Base-by-base conservation (phyloP, 2,113 vertebrate genomes). In the Terrapene triunguis region DNA sequence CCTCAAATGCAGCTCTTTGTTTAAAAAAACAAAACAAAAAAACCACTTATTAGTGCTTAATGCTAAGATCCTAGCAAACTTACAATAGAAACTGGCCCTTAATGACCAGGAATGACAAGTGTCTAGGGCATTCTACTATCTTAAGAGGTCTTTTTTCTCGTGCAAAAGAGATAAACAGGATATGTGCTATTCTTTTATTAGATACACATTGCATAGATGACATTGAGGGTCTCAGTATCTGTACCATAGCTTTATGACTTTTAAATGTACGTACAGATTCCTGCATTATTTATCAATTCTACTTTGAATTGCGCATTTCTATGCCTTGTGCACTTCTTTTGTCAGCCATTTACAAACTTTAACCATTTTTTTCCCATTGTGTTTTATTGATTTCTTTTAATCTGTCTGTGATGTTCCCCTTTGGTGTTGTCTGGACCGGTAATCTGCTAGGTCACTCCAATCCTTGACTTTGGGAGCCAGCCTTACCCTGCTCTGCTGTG, bases 351-450 rank as follows among this genome's bases (percentile, higher is more conserved):
- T 80, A 93, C 27, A 95, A 94, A 95, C 85, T 86, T 80, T 53
- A 27, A 69, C 6, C 25, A 88, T 24, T 59, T 90, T 42, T 4
- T 82, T 76, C 81, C 55, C 44, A 82, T 27, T 79, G 24, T 82
- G 29, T 83, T 82, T 88, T 76, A 69, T 65, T 94, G 81, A 97
- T 97, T 92, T 69, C 89, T 32, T 65, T 92, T 92, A 90, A 59
- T 85, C 10, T 50, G 42, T 95, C 72, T 95, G 85, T 72, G 53
- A 82, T 57, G 81, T 53, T 53, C 51, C 51, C 51, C 51, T 19
- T 17, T 53, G 51, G 51, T 53, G 51, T 53, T 19, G 51, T 53
- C 17, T 53, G 51, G 51, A 53, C 51, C 6, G 17, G 51, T 53
- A 17, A 53, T 53, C 51, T 53, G 51, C 51, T 53, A 53, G 51